Percentiles rank a stretch among this genome's conserved stretches.
phyloP scores from a whole-genome alignment of 1,140 invertebrate genomes.

The Drosophila mauritiana region DNA sequence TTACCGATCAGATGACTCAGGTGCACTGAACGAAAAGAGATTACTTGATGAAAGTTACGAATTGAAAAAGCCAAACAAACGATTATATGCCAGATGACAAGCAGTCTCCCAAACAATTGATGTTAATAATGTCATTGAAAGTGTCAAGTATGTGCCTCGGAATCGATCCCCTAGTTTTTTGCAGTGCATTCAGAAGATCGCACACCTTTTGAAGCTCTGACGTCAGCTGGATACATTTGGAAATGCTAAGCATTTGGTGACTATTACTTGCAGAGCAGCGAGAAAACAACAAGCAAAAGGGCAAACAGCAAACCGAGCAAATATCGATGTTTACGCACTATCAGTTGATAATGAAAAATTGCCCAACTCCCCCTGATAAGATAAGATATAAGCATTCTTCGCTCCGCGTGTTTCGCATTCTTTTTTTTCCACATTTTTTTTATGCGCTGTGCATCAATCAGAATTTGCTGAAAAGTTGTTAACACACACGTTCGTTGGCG shows the following conservation, averaged over 20 bases:
- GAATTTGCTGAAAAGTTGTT: conserved; percentile 36
- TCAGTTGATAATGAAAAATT: conserved; percentile 43
- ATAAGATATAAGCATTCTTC: conserved; percentile 33
- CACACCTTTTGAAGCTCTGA: conserved; percentile 7
- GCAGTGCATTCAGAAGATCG: neutral
- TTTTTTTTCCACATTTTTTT: conserved; percentile 23
- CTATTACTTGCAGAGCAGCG: conserved; percentile 6
- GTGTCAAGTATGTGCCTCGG: neutral
- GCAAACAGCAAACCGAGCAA: conserved; percentile 36
- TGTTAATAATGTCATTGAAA: no score
- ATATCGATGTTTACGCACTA: conserved; percentile 20
- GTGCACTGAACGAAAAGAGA: conserved; percentile 2
- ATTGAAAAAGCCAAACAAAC: no score
- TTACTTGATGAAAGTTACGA: neutral
- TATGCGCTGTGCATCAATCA: conserved; percentile 39
- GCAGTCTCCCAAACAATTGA: no score
- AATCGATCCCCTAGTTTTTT: neutral
- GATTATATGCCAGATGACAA: no score
- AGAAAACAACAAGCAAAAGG: conserved; percentile 5
- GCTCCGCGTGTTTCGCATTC: conserved; percentile 38
- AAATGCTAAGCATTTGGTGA: conserved; percentile 11
- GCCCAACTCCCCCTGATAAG: conserved; percentile 38
- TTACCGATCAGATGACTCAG: conserved; percentile 32
- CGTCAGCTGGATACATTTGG: conserved; percentile 7
- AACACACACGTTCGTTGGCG: conserved; percentile 11